Evolutionary conservation across 2,113 vertebrate species (phyloP).

Genomic region (Turnix velox): DNA sequence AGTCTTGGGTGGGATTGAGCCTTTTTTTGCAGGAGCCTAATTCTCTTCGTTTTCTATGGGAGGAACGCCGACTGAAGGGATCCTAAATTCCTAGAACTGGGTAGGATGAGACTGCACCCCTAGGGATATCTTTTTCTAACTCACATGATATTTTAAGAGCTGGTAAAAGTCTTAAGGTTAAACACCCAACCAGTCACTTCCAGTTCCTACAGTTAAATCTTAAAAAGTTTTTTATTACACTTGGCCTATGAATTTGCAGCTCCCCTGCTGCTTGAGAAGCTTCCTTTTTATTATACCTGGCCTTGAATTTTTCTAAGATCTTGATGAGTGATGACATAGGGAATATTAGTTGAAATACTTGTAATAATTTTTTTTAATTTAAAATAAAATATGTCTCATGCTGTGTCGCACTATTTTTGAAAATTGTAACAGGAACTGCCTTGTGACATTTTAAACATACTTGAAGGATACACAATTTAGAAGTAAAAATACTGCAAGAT

Average conservation of each 20-base stretch:
- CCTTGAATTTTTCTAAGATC: not conserved
- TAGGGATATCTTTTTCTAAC: not conserved
- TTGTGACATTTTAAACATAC: not conserved
- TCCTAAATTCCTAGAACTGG: not conserved
- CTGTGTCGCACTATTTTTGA: not conserved
- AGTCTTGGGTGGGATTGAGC: not conserved
- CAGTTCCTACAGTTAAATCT: not conserved
- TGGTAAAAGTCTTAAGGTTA: not conserved
- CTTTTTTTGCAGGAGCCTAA: not conserved
- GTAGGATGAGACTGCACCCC: not conserved
- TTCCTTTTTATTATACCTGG: not conserved
- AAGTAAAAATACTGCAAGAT: not conserved
- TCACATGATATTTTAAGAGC: not conserved
- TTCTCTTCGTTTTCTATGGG: fast-evolving
- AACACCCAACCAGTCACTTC: fast-evolving
- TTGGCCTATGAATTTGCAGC: not conserved
- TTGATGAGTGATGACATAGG: not conserved
- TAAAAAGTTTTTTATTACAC: not conserved
- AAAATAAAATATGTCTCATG: not conserved
- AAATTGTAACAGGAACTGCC: not conserved
- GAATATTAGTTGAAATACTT: not conserved
- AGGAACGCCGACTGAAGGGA: not conserved
- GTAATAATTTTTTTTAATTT: not conserved
- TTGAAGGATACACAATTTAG: not conserved
- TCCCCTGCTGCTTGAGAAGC: not conserved